Evolutionary conservation across 2,113 vertebrate genomes (phyloP).

Genomic region (Brachyhypopomus occidentalis): DNA sequence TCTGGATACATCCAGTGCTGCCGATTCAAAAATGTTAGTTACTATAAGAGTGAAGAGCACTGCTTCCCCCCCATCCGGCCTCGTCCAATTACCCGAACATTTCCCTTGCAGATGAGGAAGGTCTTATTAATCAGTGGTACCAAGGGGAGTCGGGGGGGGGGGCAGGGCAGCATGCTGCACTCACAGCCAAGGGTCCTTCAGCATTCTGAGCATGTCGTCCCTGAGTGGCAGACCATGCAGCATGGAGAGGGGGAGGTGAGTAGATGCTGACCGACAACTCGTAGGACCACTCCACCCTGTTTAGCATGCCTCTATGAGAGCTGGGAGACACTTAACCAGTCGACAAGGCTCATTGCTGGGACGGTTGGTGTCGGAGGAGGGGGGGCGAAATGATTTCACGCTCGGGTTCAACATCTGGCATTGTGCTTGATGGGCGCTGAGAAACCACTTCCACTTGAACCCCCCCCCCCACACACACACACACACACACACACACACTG

Average conservation of each 20-base stretch:
- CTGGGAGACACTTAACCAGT: conserved; percentile 55
- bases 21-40: conserved; percentile 3
- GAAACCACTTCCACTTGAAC: conserved; percentile 39
- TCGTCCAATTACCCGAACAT: conserved; percentile 21
- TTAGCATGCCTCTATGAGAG: conserved; percentile 43
- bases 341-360: conserved; percentile 31
- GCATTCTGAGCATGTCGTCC: conserved; percentile 31
- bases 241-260: not conserved
- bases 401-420: conserved; percentile 51
- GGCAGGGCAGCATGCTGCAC: not conserved
- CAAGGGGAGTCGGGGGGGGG: not conserved
- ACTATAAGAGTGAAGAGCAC: not conserved
- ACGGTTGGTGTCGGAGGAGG: conserved; percentile 33
- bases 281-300: conserved; percentile 36
- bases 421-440: conserved; percentile 44
- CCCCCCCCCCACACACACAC: not conserved
- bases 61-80: not conserved
- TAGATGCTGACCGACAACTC: conserved; percentile 48
- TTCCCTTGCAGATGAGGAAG: conserved; percentile 18
- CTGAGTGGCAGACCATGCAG: conserved; percentile 7
- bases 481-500: not conserved
- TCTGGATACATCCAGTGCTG: not conserved
- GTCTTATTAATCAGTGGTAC: conserved; percentile 18
- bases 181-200: not conserved
- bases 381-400: conserved; percentile 45